Conservation (phyloP, 2,888 invertebrate genomes). For the Chrysopilus asiliformis region DNA sequence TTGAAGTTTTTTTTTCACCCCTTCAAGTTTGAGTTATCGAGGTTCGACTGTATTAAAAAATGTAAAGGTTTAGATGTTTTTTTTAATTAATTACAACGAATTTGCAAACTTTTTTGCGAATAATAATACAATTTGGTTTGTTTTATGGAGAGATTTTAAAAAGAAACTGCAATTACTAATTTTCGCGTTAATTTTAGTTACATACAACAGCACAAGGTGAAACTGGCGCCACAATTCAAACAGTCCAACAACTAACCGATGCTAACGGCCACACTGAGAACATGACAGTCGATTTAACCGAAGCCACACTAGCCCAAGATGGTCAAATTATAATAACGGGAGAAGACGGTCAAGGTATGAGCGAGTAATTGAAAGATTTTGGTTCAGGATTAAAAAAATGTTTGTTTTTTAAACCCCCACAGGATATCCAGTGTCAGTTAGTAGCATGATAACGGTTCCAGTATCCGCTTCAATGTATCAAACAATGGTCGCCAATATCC, state of each 20-base stretch:
- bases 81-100: neutral
- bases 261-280: slow-evolving; percentile 62
- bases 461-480: slow-evolving; percentile 93
- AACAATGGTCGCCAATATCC: slow-evolving; percentile 85
- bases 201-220: slow-evolving; percentile 47
- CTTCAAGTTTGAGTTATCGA: no score
- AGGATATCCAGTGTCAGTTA: slow-evolving; percentile 62
- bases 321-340: slow-evolving; percentile 91
- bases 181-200: slow-evolving; percentile 42
- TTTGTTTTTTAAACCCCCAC: slow-evolving; percentile 2
- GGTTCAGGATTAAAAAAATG: neutral
- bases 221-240: slow-evolving; percentile 43
- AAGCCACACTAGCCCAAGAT: slow-evolving; percentile 81
- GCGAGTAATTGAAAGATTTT: neutral
- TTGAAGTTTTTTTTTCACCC: no score
- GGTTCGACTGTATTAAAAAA: no score
- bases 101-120: no score
- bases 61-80: no score
- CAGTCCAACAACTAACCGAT: slow-evolving; percentile 53
- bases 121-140: no score
- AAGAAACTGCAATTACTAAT: no score
- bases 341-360: slow-evolving; percentile 80
- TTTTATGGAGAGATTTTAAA: no score
- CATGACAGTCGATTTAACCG: slow-evolving; percentile 82
- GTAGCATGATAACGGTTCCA: slow-evolving; percentile 91